phyloP scores from a whole-genome alignment of 2,888 invertebrate genomes.

The Shargacucullia verbasci region DNA sequence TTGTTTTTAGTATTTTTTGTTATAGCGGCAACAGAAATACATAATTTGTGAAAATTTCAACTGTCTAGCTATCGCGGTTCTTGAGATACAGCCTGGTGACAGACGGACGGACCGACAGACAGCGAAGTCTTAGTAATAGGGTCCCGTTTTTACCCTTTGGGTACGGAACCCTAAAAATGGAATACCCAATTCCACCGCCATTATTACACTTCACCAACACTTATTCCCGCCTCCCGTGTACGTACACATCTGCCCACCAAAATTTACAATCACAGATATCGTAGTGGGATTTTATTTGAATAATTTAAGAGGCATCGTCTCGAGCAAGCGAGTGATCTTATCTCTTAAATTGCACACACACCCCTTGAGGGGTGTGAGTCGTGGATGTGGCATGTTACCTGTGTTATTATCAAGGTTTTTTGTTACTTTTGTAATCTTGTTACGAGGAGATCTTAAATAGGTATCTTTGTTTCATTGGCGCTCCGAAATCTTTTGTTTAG shows the following conservation, averaged over 20 bases:
- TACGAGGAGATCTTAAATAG: too few relatives aligned
- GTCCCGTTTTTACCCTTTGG: too few relatives aligned
- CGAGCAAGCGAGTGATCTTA: conserved; percentile 72
- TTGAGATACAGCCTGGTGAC: too few relatives aligned
- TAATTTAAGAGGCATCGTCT: conserved; percentile 80
- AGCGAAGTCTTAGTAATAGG: too few relatives aligned
- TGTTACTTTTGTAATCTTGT: neutral
- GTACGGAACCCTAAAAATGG: too few relatives aligned
- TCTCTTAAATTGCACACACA: conserved; percentile 82
- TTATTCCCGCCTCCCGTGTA: conserved; percentile 57
- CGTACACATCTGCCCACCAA: conserved; percentile 69
- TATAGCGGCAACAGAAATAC: too few relatives aligned
- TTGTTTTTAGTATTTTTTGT: too few relatives aligned
- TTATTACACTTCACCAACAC: conserved; percentile 21
- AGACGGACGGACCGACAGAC: too few relatives aligned
- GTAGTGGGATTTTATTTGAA: conserved; percentile 82
- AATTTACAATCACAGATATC: conserved; percentile 84
- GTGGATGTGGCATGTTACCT: conserved; percentile 53
- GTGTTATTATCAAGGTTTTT: conserved; percentile 2
- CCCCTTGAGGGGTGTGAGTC: conserved; percentile 48
- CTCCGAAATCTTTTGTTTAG: too few relatives aligned
- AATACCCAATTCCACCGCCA: conserved; percentile 1
- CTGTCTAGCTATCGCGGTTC: too few relatives aligned
- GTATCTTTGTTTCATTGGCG: neutral
- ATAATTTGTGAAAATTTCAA: too few relatives aligned